These are phyloP conservation scores for Oxyruncus cristatus DNA, from an alignment of 2,113 vertebrate species.

Conservation along the genomic window DNA sequence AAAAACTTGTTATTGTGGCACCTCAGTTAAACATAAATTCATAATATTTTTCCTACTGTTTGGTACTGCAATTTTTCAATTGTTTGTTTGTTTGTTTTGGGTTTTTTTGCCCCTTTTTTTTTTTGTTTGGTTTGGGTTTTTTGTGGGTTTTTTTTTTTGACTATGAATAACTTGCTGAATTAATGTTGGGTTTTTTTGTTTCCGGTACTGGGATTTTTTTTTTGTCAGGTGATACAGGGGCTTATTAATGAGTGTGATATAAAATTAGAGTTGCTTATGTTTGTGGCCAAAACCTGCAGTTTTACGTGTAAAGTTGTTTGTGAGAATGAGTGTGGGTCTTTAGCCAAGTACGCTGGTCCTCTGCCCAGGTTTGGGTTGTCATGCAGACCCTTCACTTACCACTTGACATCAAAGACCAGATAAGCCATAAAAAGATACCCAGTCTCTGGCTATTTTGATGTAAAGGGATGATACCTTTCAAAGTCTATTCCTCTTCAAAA, in stretches of 20 bases:
- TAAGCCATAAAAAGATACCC: not conserved
- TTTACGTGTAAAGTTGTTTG: not conserved
- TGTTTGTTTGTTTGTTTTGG: not conserved
- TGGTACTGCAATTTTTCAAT: not conserved
- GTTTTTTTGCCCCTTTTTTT: not conserved
- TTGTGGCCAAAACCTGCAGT: not conserved
- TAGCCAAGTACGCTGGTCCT: not conserved
- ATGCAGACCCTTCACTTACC: not conserved
- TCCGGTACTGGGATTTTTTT: not conserved
- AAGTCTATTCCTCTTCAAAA: not conserved
- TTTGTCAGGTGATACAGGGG: not conserved
- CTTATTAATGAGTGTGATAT: not conserved
- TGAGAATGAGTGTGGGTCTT: not conserved
- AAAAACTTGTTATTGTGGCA: slow-evolving; percentile 34
- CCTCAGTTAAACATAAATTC: slow-evolving; percentile 30
- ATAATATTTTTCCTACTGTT: slow-evolving; percentile 7
- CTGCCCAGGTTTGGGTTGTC: not conserved
- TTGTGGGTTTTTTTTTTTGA: not conserved
- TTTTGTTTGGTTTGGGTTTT: not conserved
- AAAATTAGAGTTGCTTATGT: not conserved
- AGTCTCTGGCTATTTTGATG: not conserved
- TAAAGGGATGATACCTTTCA: not conserved
- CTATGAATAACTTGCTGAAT: slow-evolving; percentile 8
- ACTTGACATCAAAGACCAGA: not conserved
- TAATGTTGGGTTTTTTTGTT: not conserved